A percentile compares a stretch with the other conserved stretches of the same genome.
phyloP scores from a whole-genome alignment of 2,888 invertebrate genomes.

The Onchidella celtica region DNA sequence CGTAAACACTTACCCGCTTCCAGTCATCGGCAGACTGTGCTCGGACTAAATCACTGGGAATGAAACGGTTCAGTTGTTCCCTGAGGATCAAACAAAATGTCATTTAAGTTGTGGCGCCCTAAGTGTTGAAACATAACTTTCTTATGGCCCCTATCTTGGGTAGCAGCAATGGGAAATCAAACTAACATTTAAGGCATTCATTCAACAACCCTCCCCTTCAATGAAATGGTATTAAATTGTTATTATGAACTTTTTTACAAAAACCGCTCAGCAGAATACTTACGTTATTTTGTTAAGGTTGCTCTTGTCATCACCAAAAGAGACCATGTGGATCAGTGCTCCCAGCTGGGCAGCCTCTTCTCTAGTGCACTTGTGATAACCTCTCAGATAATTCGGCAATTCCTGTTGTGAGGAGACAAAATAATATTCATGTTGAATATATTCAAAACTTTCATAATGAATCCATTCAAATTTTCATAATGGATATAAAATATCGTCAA shows the following conservation, averaged over 20 bases:
- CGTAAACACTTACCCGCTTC: slow-evolving; percentile 90
- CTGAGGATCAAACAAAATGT: slow-evolving; percentile 85
- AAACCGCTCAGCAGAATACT: slow-evolving; percentile 56
- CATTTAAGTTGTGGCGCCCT: too few relatives aligned
- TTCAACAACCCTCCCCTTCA: too few relatives aligned
- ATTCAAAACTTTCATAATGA: too few relatives aligned
- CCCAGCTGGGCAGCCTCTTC: slow-evolving; percentile 97
- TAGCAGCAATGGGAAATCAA: too few relatives aligned
- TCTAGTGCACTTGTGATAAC: slow-evolving; percentile 97
- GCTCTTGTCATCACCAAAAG: slow-evolving; percentile 97
- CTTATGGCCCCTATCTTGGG: too few relatives aligned
- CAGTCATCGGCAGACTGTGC: slow-evolving; percentile 95
- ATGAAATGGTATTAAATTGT: too few relatives aligned
- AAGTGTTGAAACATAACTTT: too few relatives aligned
- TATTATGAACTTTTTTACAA: neutral
- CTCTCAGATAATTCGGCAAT: slow-evolving; percentile 93
- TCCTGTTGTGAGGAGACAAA: slow-evolving; percentile 84
- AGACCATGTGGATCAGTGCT: slow-evolving; percentile 95
- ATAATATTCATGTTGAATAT: too few relatives aligned
- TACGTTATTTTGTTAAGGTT: slow-evolving; percentile 94
- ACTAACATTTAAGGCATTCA: too few relatives aligned
- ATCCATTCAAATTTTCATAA: too few relatives aligned
- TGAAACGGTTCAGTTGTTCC: slow-evolving; percentile 92
- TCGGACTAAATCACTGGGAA: slow-evolving; percentile 96
- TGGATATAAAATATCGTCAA: too few relatives aligned